phyloP scores from a whole-genome alignment of 1,140 invertebrate species.

The Lutraria rhynchaena region DNA sequence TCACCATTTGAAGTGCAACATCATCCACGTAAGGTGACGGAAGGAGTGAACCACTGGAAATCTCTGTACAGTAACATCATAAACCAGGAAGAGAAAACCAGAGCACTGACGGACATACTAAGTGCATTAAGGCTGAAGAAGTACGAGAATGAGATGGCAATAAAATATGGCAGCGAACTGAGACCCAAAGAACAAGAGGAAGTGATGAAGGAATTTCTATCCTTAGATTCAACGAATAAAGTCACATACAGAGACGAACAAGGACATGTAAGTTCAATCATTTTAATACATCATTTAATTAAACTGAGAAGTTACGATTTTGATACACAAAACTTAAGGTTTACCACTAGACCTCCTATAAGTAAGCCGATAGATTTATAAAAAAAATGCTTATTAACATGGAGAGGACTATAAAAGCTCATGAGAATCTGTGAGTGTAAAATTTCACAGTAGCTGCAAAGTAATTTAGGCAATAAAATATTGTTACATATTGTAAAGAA shows the following conservation, averaged over 20 bases:
- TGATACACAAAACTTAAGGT: background rate
- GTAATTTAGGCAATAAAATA: no score
- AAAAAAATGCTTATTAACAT: no score
- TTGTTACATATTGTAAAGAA: no score
- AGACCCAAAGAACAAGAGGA: conserved; percentile 26
- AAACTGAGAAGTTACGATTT: background rate
- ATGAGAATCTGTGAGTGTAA: no score
- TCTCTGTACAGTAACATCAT: conserved; percentile 64
- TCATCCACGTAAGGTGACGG: conserved; percentile 57
- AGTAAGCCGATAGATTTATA: no score
- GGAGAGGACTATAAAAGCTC: no score
- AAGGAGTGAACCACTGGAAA: conserved; percentile 67
- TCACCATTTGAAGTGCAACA: conserved; percentile 23
- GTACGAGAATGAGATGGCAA: conserved; percentile 68
- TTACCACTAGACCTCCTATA: no score
- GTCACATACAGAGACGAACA: conserved; percentile 37
- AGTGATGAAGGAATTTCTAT: conserved; percentile 3
- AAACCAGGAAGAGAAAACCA: conserved; percentile 64
- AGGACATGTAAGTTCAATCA: conserved; percentile 41
- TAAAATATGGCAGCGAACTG: conserved; percentile 61
- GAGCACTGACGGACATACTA: conserved; percentile 70
- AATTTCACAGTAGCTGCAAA: no score
- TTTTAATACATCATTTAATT: background rate
- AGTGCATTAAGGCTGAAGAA: conserved; percentile 67
- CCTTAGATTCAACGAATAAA: background rate